Evolutionary conservation across 2,113 vertebrate species (phyloP), one percentile per base, ranked within the genome.

Genomic region (Regulus satrapa): DNA sequence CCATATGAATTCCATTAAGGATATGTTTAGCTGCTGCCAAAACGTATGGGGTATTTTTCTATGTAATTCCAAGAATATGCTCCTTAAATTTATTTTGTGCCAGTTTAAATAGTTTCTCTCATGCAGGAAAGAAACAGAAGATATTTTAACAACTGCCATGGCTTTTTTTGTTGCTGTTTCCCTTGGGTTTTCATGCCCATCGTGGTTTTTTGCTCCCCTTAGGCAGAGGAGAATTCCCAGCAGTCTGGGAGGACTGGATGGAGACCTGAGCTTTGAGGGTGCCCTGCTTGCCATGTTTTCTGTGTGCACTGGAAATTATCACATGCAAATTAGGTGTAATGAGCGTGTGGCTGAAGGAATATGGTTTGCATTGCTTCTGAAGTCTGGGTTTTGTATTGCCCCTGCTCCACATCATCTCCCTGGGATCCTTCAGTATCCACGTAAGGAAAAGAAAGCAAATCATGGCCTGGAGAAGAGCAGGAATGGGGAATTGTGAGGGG

Each of bases 1-100:
- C 98, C 98, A 99, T 98, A 98, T 98, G 98, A 99, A 98, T 99
- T 98, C 98, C 98, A 99, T 99, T 99, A 98, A 98, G 98, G 97
- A 98, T 98, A 98, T 97, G 98, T 98, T 98, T 98, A 98, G 97
- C 98, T 94, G 96, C 98, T 98, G 99, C 98, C 98, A 98, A 98
- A 98, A 96, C 7, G 94, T 96, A 97, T 95, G 38, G 96, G 92
- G 96, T 97, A 97, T 97, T 98, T 98, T 97, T 97, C 98, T 97
- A 94, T 97, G 97, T 96, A 97, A 98, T 97, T 98, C 97, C 96
- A 97, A 98, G 98, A 98, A 97, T 98, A 98, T 96, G 97, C 97
- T 97, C 92, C 96, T 97, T 97, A 97, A 96, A 97, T 98, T 97
- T 97, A 98, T 98, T 98, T 98, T 96, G 96, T 97, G 97, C 97